These are phyloP conservation scores for Fulmarus glacialis DNA, from an alignment of 2,113 vertebrate genomes.

Conservation along the genomic window DNA sequence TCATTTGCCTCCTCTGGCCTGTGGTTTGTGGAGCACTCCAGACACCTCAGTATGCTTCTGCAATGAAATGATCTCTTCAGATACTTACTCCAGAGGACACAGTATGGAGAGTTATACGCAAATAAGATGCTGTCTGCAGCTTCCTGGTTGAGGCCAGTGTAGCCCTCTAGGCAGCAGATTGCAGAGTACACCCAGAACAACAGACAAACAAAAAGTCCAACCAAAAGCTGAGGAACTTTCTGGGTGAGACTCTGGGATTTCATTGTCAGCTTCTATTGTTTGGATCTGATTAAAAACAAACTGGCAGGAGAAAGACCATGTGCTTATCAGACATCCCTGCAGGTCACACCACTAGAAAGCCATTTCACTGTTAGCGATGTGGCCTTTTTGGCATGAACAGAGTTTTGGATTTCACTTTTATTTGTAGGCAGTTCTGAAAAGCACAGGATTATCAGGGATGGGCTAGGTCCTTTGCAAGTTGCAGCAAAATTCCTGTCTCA, in stretches of 20 bases:
- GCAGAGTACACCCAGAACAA: background rate
- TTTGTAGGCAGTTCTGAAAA: constrained; percentile 26
- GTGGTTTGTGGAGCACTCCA: background rate
- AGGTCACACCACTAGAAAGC: background rate
- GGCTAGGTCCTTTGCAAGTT: background rate
- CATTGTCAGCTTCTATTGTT: constrained; percentile 22
- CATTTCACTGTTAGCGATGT: background rate
- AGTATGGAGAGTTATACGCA: background rate
- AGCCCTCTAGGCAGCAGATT: background rate
- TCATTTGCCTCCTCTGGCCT: background rate
- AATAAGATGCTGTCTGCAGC: background rate
- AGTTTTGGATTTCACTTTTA: background rate
- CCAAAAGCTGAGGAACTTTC: constrained; percentile 41
- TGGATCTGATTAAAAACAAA: constrained; percentile 23
- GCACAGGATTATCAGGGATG: background rate
- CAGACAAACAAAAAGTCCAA: background rate
- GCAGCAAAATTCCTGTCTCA: background rate
- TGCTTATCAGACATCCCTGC: background rate
- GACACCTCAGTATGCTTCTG: background rate
- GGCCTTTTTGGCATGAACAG: background rate
- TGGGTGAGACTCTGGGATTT: constrained; percentile 13
- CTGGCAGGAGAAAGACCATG: background rate
- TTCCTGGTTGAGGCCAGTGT: background rate
- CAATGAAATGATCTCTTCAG: background rate
- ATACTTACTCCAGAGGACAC: background rate